Evolutionary conservation across 1,140 invertebrate genomes (phyloP).

Genomic region (Meloidogyne exigua): DNA sequence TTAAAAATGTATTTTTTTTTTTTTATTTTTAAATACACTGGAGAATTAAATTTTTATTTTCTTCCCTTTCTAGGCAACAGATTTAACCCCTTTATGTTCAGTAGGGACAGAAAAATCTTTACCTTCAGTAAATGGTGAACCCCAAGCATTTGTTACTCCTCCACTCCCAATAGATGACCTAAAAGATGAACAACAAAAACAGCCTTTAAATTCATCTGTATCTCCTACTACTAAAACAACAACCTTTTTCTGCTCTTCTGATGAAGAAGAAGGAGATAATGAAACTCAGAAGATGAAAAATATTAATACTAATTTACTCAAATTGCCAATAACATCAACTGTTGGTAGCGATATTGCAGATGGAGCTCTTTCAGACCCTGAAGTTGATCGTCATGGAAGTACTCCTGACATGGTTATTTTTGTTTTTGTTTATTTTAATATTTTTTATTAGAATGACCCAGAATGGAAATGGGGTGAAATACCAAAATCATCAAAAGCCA

Average conservation of each 20-base stretch:
- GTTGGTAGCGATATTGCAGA: constrained; percentile 47
- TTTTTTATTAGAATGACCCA: constrained; percentile 43
- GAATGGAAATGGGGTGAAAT: constrained; percentile 95
- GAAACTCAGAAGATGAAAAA: background rate
- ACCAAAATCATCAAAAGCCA: constrained; percentile 67
- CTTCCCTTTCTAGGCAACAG: background rate
- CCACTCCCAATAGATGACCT: background rate
- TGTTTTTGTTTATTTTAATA: constrained; percentile 11
- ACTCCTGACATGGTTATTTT: constrained; percentile 20
- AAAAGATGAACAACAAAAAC: background rate
- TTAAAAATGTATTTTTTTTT: background rate
- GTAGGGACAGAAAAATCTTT: background rate
- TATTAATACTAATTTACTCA: background rate
- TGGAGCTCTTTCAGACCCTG: constrained; percentile 59
- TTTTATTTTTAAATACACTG: background rate
- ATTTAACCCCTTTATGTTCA: background rate
- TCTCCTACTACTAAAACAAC: background rate
- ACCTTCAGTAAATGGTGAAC: background rate
- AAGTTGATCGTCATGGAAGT: constrained; percentile 50
- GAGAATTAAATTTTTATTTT: too few relatives aligned
- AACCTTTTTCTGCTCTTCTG: background rate
- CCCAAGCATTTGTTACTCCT: background rate
- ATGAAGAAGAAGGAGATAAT: background rate
- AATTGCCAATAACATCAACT: background rate
- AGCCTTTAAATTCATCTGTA: background rate